A percentile compares a stretch with the other conserved stretches of the same genome.
Evolutionary conservation across 2,113 vertebrate genomes (phyloP).

Genomic region (Junco hyemalis): DNA sequence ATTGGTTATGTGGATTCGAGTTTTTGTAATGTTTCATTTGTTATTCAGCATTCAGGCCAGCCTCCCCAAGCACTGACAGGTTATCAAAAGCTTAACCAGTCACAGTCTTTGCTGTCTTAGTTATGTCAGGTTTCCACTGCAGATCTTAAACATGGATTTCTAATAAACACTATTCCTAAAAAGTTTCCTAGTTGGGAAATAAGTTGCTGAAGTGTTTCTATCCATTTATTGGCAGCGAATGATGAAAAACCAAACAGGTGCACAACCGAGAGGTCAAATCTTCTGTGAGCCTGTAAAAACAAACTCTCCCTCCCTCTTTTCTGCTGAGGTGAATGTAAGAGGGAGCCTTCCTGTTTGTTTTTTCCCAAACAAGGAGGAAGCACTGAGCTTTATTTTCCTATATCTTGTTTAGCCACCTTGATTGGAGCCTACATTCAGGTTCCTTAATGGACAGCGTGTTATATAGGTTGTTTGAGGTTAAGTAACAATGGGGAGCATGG

Average conservation of each 20-base stretch:
- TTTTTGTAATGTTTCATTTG: neutral
- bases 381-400: slow-evolving; percentile 52
- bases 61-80: neutral
- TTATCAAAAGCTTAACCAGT: neutral
- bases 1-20: neutral
- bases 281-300: neutral
- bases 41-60: neutral
- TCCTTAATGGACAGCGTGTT: neutral
- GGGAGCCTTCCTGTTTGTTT: slow-evolving; percentile 45
- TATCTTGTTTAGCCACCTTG: slow-evolving; percentile 60
- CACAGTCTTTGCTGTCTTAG: neutral
- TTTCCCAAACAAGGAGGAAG: slow-evolving; percentile 54
- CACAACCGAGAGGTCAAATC: neutral
- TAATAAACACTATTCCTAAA: neutral
- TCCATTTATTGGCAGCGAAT: neutral
- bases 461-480: slow-evolving; percentile 69
- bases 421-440: slow-evolving; percentile 13
- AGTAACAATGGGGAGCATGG: slow-evolving; percentile 59
- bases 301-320: neutral
- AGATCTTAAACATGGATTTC: neutral
- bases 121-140: neutral
- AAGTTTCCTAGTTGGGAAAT: neutral
- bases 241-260: slow-evolving; percentile 37
- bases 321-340: slow-evolving; percentile 7
- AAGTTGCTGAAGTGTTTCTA: neutral